Evolutionary conservation across 2,888 invertebrate genomes (phyloP).

Genomic region (Andrena flavipes): DNA sequence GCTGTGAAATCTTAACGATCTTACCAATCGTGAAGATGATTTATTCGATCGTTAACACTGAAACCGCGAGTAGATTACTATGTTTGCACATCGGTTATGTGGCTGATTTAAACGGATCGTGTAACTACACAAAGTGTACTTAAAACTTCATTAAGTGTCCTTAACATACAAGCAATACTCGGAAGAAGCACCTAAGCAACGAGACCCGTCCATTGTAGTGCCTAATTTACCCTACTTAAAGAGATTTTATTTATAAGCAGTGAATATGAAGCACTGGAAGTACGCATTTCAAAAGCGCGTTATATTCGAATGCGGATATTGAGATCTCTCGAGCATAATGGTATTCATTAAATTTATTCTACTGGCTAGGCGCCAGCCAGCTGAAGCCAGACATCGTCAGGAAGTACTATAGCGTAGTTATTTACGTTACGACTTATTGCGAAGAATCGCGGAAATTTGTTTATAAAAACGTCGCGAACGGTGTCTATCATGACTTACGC

Average conservation of each 20-base stretch:
- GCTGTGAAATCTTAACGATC: background rate
- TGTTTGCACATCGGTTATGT: slow-evolving; percentile 12
- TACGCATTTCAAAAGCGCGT: slow-evolving; percentile 46
- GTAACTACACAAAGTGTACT: slow-evolving; percentile 76
- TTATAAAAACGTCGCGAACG: slow-evolving; percentile 41
- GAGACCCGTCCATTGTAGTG: slow-evolving; percentile 80
- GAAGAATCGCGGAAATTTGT: slow-evolving; percentile 10
- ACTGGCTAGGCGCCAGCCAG: slow-evolving; percentile 21
- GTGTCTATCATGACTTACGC: slow-evolving; percentile 19
- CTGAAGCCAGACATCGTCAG: slow-evolving; percentile 29
- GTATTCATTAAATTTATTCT: slow-evolving; percentile 49
- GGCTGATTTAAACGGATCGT: slow-evolving; percentile 29
- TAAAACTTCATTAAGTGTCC: slow-evolving; percentile 77
- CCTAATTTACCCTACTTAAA: slow-evolving; percentile 71
- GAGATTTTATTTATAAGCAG: slow-evolving; percentile 65
- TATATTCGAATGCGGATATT: slow-evolving; percentile 27
- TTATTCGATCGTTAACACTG: slow-evolving; percentile 14
- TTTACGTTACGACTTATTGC: slow-evolving; percentile 30
- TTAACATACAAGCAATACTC: slow-evolving; percentile 73
- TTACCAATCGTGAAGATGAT: background rate
- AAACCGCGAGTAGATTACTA: slow-evolving; percentile 4
- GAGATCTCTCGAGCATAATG: slow-evolving; percentile 73
- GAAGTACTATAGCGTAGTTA: slow-evolving; percentile 36
- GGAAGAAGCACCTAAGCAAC: slow-evolving; percentile 66
- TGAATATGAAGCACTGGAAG: slow-evolving; percentile 63